phyloP scores from a whole-genome alignment of 1,140 invertebrate species.

The Zaprionus kolodkinae region DNA sequence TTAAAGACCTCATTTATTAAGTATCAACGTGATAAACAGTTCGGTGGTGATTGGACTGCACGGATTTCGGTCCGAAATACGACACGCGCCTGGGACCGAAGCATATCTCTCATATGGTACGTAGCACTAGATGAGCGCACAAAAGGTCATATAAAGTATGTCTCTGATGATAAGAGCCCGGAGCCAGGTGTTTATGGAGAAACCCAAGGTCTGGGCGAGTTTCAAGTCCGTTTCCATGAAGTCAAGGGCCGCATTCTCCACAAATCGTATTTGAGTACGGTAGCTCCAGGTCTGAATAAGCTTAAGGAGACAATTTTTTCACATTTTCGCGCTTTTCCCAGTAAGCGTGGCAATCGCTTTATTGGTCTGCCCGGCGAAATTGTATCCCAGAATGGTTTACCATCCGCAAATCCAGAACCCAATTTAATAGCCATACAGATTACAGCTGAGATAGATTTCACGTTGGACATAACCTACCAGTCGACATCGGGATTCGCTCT shows the following conservation, averaged over 20 bases:
- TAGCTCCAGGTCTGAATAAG: slow-evolving; percentile 89
- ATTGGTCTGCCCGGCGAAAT: slow-evolving; percentile 88
- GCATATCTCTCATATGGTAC: slow-evolving; percentile 91
- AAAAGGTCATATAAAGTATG: slow-evolving; percentile 86
- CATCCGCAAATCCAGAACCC: slow-evolving; percentile 85
- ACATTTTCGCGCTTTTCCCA: slow-evolving; percentile 87
- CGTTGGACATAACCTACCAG: slow-evolving; percentile 94
- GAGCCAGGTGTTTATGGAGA: slow-evolving; percentile 90
- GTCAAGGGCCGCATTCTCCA: slow-evolving; percentile 87
- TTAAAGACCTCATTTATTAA: slow-evolving; percentile 96
- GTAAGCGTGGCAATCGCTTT: slow-evolving; percentile 86
- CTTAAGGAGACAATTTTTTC: slow-evolving; percentile 92
- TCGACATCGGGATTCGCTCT: slow-evolving; percentile 85
- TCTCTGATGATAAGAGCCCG: slow-evolving; percentile 85
- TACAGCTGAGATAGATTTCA: slow-evolving; percentile 91
- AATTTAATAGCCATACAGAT: slow-evolving; percentile 94
- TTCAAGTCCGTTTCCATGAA: slow-evolving; percentile 85
- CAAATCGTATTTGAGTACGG: slow-evolving; percentile 90
- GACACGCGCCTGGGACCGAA: slow-evolving; percentile 68
- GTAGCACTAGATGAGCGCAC: slow-evolving; percentile 90
- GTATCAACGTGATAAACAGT: slow-evolving; percentile 89
- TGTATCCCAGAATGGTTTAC: slow-evolving; percentile 82
- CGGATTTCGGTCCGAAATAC: slow-evolving; percentile 89
- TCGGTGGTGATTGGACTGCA: slow-evolving; percentile 97
- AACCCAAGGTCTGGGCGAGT: slow-evolving; percentile 92